A percentile compares a stretch with the other conserved stretches of the same genome.
Conservation (phyloP, 2,113 vertebrate species). For the Platysteira castanea region DNA sequence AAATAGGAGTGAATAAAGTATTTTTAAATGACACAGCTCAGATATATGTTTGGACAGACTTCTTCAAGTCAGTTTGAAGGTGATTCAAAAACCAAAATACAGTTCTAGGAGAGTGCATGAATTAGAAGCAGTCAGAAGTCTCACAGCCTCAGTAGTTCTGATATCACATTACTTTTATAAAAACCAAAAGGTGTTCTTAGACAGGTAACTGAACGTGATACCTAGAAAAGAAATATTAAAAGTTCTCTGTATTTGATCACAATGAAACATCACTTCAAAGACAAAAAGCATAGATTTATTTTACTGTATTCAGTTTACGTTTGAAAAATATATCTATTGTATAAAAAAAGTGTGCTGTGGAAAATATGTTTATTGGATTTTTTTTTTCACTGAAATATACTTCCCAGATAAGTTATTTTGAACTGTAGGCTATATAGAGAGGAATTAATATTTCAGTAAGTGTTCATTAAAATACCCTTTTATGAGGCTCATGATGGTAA, state of each 20-base stretch:
- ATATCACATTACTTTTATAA: not conserved
- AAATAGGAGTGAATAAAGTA: not conserved
- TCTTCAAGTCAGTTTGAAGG: not conserved
- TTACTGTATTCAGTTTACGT: not conserved
- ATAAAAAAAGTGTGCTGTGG: not conserved
- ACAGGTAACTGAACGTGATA: not conserved
- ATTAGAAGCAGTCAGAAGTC: not conserved
- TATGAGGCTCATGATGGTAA: not conserved
- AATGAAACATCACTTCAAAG: not conserved
- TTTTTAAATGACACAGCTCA: not conserved
- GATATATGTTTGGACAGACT: not conserved
- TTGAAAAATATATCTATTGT: not conserved
- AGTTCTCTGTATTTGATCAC: not conserved
- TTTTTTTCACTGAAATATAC: not conserved
- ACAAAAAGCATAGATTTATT: not conserved
- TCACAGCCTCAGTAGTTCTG: not conserved
- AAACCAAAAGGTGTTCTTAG: not conserved
- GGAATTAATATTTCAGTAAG: slow-evolving; percentile 21
- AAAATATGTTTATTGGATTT: not conserved
- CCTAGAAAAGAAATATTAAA: not conserved
- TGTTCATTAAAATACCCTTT: slow-evolving; percentile 18
- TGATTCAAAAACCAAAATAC: not conserved
- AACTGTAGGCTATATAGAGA: not conserved
- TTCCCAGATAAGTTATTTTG: not conserved
- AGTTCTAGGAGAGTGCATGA: not conserved